Evolutionary conservation across 1,140 invertebrate species (phyloP).

Genomic region (Lerema accius): DNA sequence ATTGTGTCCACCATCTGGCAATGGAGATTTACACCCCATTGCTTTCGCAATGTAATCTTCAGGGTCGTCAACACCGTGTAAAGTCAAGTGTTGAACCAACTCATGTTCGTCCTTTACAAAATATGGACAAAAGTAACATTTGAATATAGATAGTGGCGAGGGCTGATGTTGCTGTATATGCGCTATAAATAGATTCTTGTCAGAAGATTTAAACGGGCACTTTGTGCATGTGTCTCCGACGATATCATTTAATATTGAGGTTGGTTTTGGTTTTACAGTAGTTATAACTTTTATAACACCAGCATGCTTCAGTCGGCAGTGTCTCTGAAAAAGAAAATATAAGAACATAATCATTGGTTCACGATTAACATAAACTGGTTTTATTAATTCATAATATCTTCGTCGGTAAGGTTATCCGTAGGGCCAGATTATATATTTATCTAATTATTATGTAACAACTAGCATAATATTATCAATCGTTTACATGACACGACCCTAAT

Average conservation of each 20-base stretch:
- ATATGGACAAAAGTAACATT: conserved; percentile 92
- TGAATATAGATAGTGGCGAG: conserved; percentile 87
- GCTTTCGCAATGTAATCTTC: conserved; percentile 77
- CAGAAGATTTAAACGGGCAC: conserved; percentile 89
- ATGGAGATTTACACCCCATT: conserved; percentile 65
- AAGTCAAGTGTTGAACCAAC: conserved; percentile 72
- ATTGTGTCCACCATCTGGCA: conserved; percentile 44
- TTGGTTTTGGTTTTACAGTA: conserved; percentile 75
- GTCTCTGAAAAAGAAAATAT: conserved; percentile 83
- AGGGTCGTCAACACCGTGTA: conserved; percentile 75
- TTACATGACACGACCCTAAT: no score
- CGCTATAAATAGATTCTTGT: conserved; percentile 85
- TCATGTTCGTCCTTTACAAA: conserved; percentile 85
- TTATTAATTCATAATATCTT: no score
- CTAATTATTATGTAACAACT: no score
- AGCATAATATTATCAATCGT: no score
- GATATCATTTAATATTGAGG: conserved; percentile 58
- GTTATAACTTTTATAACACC: conserved; percentile 87
- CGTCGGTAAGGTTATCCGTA: no score
- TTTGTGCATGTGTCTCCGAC: conserved; percentile 84
- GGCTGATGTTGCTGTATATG: conserved; percentile 90
- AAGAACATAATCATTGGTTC: neutral
- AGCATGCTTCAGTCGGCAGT: conserved; percentile 88
- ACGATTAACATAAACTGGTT: no score
- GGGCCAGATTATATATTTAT: no score